Percentiles rank a stretch among this genome's conserved stretches.
These are phyloP conservation scores for Antechinus flavipes DNA, from an alignment of 2,113 vertebrate species.

Conservation along the genomic window DNA sequence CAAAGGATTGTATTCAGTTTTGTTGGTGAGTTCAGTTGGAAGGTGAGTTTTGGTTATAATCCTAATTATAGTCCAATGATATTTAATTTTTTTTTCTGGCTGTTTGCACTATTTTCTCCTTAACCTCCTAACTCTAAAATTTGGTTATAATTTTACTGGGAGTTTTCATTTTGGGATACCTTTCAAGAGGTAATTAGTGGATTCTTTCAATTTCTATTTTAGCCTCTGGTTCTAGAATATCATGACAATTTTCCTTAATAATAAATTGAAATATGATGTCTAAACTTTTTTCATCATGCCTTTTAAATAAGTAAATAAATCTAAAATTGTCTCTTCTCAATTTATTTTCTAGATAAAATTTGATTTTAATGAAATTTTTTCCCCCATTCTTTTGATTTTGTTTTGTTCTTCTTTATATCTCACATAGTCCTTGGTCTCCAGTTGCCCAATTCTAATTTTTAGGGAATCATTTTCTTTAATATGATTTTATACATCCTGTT, in stretches of 20 bases:
- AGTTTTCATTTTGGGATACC: neutral
- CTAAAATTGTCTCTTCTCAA: neutral
- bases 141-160: neutral
- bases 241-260: neutral
- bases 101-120: neutral
- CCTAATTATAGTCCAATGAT: neutral
- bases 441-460: neutral
- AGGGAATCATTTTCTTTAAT: neutral
- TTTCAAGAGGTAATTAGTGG: neutral
- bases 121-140: neutral
- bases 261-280: neutral
- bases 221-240: neutral
- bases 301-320: neutral
- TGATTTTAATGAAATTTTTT: neutral
- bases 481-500: neutral
- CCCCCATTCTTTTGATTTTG: neutral
- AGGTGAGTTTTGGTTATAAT: neutral
- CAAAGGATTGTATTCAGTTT: neutral
- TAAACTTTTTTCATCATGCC: neutral
- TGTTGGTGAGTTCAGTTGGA: neutral
- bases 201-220: neutral
- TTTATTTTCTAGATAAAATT: neutral
- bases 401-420: neutral
- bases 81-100: neutral
- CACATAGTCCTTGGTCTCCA: neutral